Percentiles rank a stretch among this genome's conserved stretches.
phyloP scores from a whole-genome alignment of 1,140 invertebrate genomes.

The Venturia canescens region DNA sequence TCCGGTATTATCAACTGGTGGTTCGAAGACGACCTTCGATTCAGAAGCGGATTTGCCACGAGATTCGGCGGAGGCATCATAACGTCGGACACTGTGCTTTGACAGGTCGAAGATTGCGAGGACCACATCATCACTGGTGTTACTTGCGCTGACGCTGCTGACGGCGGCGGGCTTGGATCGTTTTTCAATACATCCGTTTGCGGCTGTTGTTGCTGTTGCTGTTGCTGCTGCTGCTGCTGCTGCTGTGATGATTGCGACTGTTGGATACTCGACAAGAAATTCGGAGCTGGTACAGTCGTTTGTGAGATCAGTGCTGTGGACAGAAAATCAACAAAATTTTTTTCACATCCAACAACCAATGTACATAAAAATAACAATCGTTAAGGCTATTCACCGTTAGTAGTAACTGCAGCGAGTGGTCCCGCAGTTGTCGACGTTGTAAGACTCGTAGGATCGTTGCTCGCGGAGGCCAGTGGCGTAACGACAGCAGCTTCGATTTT shows the following conservation, averaged over 20 bases:
- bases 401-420: constrained; percentile 54
- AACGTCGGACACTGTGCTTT: constrained; percentile 63
- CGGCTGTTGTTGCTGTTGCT: constrained; percentile 45
- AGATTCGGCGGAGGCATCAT: constrained; percentile 74
- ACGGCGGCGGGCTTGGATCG: constrained; percentile 70
- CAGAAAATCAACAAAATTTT: constrained; percentile 23
- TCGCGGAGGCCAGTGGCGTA: constrained; percentile 44
- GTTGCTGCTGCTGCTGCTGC: constrained; percentile 44
- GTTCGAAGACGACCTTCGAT: constrained; percentile 69
- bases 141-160: constrained; percentile 57
- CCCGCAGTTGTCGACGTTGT: constrained; percentile 55
- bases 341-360: background rate
- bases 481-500: constrained; percentile 65
- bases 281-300: constrained; percentile 59
- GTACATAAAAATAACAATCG: background rate
- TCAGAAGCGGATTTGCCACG: constrained; percentile 67
- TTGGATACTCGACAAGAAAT: constrained; percentile 65
- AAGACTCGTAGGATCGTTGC: constrained; percentile 71
- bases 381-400: constrained; percentile 54
- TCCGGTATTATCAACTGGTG: constrained; percentile 74
- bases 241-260: constrained; percentile 52
- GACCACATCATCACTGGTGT: constrained; percentile 72
- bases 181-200: constrained; percentile 66
- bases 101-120: constrained; percentile 60
- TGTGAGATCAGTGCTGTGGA: constrained; percentile 63